Evolutionary conservation across 2,888 invertebrate species (phyloP).

Genomic region (Ectemnius continuus): DNA sequence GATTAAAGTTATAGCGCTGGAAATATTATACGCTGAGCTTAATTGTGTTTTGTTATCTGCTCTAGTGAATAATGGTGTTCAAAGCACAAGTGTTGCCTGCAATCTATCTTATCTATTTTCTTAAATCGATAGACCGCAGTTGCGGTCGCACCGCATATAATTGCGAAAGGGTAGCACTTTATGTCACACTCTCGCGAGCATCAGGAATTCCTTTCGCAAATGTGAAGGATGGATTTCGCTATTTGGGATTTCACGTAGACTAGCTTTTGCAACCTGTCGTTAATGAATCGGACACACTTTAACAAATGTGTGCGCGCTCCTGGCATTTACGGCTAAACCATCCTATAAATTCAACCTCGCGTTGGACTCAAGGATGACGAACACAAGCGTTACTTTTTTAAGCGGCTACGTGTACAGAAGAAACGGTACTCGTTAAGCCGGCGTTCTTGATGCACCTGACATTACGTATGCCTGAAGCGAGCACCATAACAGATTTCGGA

Average conservation of each 20-base stretch:
- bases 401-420: no score
- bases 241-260: conserved; percentile 4
- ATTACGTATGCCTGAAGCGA: not conserved
- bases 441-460: no score
- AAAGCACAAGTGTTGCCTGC: not conserved
- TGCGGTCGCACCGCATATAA: conserved; percentile 1
- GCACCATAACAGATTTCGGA: not conserved
- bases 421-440: no score
- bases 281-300: not conserved
- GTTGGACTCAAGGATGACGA: no score
- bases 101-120: conserved; percentile 17
- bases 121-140: not conserved
- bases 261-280: conserved; percentile 8
- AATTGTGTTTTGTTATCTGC: no score
- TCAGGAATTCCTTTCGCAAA: conserved; percentile 32
- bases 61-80: not conserved
- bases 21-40: no score
- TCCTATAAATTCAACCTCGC: no score
- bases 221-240: conserved; percentile 11
- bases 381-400: no score
- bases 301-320: not conserved
- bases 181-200: conserved; percentile 42
- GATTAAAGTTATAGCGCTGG: no score
- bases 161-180: conserved; percentile 22
- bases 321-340: not conserved